phyloP scores from a whole-genome alignment of 2,888 invertebrate species.

The Drosophila putrida region DNA sequence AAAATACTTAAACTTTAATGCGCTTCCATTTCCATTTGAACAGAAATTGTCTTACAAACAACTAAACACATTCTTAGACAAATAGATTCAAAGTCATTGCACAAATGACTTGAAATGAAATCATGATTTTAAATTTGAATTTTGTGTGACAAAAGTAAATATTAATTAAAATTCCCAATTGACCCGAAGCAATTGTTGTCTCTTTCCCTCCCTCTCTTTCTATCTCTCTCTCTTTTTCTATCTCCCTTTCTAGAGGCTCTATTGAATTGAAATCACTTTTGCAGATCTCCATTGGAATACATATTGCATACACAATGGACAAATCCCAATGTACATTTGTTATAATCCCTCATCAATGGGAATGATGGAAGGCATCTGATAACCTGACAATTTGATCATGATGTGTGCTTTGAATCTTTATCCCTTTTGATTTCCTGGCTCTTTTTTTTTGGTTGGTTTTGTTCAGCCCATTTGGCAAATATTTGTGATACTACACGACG shows the following conservation, averaged over 20 bases:
- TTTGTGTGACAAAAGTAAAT: too few relatives aligned
- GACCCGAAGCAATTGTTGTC: too few relatives aligned
- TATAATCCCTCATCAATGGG: conserved; percentile 43
- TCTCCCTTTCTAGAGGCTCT: neutral
- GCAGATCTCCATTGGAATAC: conserved; percentile 2
- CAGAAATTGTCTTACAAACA: too few relatives aligned
- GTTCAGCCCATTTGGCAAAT: conserved; percentile 35
- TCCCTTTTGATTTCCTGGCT: neutral
- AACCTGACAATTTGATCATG: conserved; percentile 26
- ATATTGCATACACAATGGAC: conserved; percentile 4
- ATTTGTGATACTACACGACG: conserved; percentile 5
- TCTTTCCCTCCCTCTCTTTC: neutral
- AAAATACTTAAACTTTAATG: too few relatives aligned
- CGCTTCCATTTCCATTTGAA: too few relatives aligned
- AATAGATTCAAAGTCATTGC: too few relatives aligned
- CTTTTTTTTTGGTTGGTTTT: neutral
- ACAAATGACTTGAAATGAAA: too few relatives aligned
- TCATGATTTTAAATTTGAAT: too few relatives aligned
- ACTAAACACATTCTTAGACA: too few relatives aligned
- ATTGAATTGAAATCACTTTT: conserved; percentile 22
- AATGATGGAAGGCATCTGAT: conserved; percentile 36
- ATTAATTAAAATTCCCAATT: too few relatives aligned
- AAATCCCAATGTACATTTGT: conserved; percentile 38
- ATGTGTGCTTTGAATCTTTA: neutral
- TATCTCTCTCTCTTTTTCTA: neutral